Percentiles rank a stretch among this genome's conserved stretches.
phyloP scores from a whole-genome alignment of 2,797 vertebrate species.

The Heteromormyrus szaboi region DNA sequence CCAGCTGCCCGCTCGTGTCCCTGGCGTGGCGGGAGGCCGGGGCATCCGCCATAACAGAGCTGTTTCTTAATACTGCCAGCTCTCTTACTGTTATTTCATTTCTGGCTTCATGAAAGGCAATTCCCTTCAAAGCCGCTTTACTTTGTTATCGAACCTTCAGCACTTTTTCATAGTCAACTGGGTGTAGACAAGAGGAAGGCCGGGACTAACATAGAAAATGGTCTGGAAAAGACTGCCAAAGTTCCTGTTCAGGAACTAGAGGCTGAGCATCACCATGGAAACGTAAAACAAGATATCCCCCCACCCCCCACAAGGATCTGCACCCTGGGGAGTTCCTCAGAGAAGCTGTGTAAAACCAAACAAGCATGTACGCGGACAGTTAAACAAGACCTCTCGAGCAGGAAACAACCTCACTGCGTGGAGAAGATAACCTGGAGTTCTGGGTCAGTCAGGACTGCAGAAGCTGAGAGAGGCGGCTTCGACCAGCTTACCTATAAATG shows the following conservation, averaged over 20 bases:
- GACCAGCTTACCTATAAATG: background rate
- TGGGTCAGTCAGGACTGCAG: slow-evolving; percentile 29
- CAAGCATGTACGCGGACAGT: background rate
- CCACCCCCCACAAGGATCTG: background rate
- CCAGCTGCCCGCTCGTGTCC: background rate
- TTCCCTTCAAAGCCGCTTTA: background rate
- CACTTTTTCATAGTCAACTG: background rate
- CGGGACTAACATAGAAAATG: background rate
- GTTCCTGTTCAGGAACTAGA: background rate
- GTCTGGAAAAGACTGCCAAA: background rate
- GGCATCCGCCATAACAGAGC: background rate
- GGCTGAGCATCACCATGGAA: background rate
- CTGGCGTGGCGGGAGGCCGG: background rate
- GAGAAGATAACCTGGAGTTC: slow-evolving; percentile 45
- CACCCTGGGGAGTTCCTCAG: background rate
- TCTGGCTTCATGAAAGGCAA: background rate
- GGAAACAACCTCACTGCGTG: background rate
- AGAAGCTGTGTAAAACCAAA: background rate
- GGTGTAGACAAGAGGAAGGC: background rate
- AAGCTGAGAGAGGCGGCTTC: background rate
- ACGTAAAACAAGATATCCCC: background rate
- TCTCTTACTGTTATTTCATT: background rate
- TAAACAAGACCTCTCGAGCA: background rate
- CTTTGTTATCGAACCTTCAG: background rate
- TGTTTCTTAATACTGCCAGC: background rate